Percentiles rank a stretch among this genome's conserved stretches.
Conservation (phyloP, 2,888 invertebrate species). For the Nemotelus pantherinus region DNA sequence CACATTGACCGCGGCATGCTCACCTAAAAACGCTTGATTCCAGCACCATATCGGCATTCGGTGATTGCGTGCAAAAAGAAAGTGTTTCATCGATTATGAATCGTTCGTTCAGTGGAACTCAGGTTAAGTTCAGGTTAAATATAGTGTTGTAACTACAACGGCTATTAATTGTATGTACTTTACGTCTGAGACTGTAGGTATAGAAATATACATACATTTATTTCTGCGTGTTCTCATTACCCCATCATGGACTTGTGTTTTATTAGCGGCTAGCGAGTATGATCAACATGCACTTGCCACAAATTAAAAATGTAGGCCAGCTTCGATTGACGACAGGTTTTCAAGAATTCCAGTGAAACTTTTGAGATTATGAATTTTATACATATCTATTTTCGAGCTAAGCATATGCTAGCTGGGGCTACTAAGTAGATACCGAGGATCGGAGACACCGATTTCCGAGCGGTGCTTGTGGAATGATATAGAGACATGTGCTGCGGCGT, state of each 20-base stretch:
- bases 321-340: slow-evolving; percentile 3
- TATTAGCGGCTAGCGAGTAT: neutral
- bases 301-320: slow-evolving; percentile 36
- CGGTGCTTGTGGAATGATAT: neutral
- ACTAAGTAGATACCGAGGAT: too few species aligned
- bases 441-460: too few species aligned
- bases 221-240: neutral
- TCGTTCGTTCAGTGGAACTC: neutral
- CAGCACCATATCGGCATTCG: neutral
- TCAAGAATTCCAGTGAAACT: slow-evolving; percentile 35
- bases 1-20: slow-evolving; percentile 12
- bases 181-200: too few species aligned
- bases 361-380: slow-evolving; percentile 36
- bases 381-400: slow-evolving; percentile 12
- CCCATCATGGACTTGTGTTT: neutral
- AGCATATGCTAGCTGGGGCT: neutral
- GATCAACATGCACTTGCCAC: slow-evolving; percentile 4
- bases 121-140: slow-evolving; percentile 16
- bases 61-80: slow-evolving; percentile 34
- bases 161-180: neutral
- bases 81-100: slow-evolving; percentile 33
- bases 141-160: neutral
- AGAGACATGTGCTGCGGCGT: neutral
- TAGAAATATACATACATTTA: too few species aligned
- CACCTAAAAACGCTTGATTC: neutral